Conservation (phyloP, 2,888 invertebrate genomes). For the Thereva nobilitata region DNA sequence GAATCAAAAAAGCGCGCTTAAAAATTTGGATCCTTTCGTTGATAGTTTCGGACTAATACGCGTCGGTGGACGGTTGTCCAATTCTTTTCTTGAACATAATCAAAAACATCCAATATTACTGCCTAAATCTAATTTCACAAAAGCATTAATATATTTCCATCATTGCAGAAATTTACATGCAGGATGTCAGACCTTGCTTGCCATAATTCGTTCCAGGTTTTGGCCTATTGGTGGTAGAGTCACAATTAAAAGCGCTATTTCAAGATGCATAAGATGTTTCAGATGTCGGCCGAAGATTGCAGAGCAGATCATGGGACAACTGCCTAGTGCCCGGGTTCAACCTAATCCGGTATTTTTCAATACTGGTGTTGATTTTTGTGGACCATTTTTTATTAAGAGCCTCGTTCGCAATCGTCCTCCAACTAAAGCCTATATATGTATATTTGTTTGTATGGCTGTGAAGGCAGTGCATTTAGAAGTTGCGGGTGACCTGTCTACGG, state of each 20-base stretch:
- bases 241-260: not conserved
- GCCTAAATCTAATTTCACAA: not conserved
- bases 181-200: not conserved
- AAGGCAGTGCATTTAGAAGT: slow-evolving; percentile 4
- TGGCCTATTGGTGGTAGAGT: not conserved
- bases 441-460: slow-evolving; percentile 3
- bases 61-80: not conserved
- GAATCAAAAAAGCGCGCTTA: not conserved
- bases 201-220: slow-evolving; percentile 1
- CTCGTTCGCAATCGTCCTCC: not conserved
- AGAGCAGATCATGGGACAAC: slow-evolving; percentile 1
- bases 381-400: slow-evolving; percentile 2
- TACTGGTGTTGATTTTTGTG: slow-evolving; percentile 2
- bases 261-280: not conserved
- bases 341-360: not conserved
- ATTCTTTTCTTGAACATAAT: slow-evolving; percentile 13
- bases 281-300: not conserved
- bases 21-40: not conserved
- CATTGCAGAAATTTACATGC: slow-evolving; percentile 4
- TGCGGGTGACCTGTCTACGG: not conserved
- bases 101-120: not conserved
- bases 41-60: not conserved
- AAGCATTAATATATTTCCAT: not conserved
- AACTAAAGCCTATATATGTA: not conserved
- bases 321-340: not conserved